Evolutionary conservation across 2,113 vertebrate genomes (phyloP), one percentile per base, ranked within the genome.

Genomic region (Tupaia tana): DNA sequence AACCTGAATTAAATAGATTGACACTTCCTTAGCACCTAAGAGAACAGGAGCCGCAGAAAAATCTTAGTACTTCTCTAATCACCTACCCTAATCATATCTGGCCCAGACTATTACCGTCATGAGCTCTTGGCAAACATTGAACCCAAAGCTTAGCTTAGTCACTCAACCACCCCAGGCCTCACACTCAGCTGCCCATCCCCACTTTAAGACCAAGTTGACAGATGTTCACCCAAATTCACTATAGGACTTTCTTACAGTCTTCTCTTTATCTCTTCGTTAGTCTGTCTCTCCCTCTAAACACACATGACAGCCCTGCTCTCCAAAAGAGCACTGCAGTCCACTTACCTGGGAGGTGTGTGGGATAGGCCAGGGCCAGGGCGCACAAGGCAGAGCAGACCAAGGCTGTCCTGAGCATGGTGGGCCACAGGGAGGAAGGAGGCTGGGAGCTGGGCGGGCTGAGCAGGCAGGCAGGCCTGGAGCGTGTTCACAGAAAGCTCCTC

Each of bases 381-480:
- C 94, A 73, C 24, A 94, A 61, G 18, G 74, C n/a, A 12, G 52
- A n/a, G 27, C 95, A 52, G 34, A 92, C 12, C 19, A 97, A 20
- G 4, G 52, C n/a, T 29, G 74, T 84, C 64, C 8, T 0, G 9
- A 97, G 61, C 96, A 97, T 97, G 69, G 15, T 67, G 43, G 43
- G 64, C 19, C 0, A 3, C 1, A 0, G 34, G 9, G 12, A 59
- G 43, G 1, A 0, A 27, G 59, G 7, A 31, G 4, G 10, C 83
- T 25, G 4, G 7, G 6, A 81, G 43, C 43, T 43, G 43, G 5
- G 43, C 56, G 16, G 69, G 27, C 1, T 8, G 1, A 58, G n/a
- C n/a, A 66, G 25, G 19, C 13, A 61, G 18, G 56, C 11, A 14
- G 74, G 56, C 64, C 31, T 19, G 3, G 4, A 13, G 1, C 6